phyloP scores from a whole-genome alignment of 2,888 invertebrate species.

The Acrobasis suavella region DNA sequence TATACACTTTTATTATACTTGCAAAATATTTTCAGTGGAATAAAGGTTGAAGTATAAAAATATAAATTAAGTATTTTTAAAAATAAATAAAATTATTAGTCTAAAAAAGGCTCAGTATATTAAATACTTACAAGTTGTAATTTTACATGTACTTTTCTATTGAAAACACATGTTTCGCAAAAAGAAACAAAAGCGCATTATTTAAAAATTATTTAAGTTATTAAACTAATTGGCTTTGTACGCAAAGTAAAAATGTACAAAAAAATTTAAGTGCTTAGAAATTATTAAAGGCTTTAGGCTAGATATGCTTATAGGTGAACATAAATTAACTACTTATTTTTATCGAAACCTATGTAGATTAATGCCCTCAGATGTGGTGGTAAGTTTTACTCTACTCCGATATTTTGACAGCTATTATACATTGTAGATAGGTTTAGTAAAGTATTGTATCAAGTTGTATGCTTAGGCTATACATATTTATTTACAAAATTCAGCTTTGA shows the following conservation, averaged over 20 bases:
- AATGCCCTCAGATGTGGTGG: conserved; percentile 53
- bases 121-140: too few species aligned
- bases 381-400: conserved; percentile 44
- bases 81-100: too few species aligned
- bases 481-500: conserved; percentile 16
- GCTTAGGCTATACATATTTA: conserved; percentile 26
- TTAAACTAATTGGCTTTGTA: background rate
- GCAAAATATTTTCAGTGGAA: too few species aligned
- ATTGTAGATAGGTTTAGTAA: conserved; percentile 20
- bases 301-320: conserved; percentile 21
- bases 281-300: conserved; percentile 11
- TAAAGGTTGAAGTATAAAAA: background rate
- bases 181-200: too few species aligned
- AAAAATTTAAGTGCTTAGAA: background rate
- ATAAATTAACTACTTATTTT: conserved; percentile 11
- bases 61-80: background rate
- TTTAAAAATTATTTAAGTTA: too few species aligned
- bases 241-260: background rate
- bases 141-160: too few species aligned
- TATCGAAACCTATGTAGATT: conserved; percentile 28
- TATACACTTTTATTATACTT: too few species aligned
- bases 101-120: too few species aligned
- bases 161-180: too few species aligned
- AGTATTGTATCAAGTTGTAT: background rate
- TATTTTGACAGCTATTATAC: conserved; percentile 6